A percentile compares a stretch with the other conserved stretches of the same genome.
These are phyloP conservation scores for Amblyornis subalaris DNA, from an alignment of 2,113 vertebrate genomes.

Conservation along the genomic window DNA sequence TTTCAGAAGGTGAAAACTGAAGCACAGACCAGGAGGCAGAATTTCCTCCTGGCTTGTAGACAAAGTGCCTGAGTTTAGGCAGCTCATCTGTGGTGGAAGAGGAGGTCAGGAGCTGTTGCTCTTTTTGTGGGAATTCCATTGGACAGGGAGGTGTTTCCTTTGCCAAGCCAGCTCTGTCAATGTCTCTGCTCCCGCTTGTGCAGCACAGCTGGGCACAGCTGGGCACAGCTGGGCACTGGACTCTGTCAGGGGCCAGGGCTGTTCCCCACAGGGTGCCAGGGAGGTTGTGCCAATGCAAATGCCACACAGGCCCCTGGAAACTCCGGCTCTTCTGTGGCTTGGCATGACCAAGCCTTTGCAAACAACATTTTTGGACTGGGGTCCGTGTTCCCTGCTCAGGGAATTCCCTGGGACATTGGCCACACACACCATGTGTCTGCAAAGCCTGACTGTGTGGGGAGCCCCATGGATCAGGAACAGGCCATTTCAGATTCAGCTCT, in stretches of 20 bases:
- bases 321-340: background rate
- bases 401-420: background rate
- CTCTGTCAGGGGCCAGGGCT: rapidly evolving
- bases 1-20: background rate
- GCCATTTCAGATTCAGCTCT: background rate
- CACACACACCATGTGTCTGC: rapidly evolving
- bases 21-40: background rate
- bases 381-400: background rate
- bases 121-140: background rate
- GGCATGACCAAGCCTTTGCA: background rate
- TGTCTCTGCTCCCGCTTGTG: background rate
- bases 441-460: background rate
- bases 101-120: background rate
- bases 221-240: background rate
- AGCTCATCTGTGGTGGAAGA: background rate
- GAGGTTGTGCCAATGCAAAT: background rate
- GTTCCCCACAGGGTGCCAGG: background rate
- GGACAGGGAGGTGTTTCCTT: background rate
- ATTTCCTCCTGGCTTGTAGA: background rate
- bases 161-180: background rate
- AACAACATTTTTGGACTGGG: background rate
- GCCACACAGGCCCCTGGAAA: background rate
- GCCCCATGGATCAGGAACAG: rapidly evolving
- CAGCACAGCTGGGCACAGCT: background rate
- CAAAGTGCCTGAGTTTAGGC: background rate